Evolutionary conservation across 2,888 invertebrate species (phyloP).

Genomic region (Holacanthella duospinosa): DNA sequence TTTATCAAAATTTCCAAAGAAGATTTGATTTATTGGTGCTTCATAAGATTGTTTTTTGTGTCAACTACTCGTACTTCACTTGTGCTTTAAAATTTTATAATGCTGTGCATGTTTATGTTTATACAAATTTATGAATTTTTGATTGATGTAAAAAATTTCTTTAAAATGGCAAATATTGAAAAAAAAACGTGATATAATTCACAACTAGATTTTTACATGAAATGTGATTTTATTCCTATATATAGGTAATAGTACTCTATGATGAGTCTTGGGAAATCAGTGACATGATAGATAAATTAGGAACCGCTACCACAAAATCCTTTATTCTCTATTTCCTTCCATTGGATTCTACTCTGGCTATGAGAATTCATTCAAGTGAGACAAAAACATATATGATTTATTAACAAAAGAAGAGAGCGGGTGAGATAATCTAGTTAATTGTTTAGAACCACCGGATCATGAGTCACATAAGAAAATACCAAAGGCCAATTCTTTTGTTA

Average conservation of each 20-base stretch:
- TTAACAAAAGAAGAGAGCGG: too few species aligned
- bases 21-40: too few species aligned
- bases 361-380: constrained; percentile 18
- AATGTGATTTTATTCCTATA: not conserved
- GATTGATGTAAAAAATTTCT: not conserved
- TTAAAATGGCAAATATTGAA: not conserved
- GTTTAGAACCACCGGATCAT: constrained; percentile 26
- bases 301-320: constrained; percentile 20
- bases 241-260: constrained; percentile 29
- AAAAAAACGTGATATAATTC: not conserved
- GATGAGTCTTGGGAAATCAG: constrained; percentile 36
- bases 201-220: not conserved
- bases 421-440: not conserved
- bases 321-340: constrained; percentile 35
- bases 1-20: too few species aligned
- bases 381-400: too few species aligned
- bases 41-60: too few species aligned
- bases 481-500: constrained; percentile 29
- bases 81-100: too few species aligned
- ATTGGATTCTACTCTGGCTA: constrained; percentile 16
- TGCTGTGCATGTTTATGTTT: too few species aligned
- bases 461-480: constrained; percentile 27
- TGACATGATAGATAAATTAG: constrained; percentile 26
- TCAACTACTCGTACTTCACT: too few species aligned
- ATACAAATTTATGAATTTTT: too few species aligned